phyloP scores from a whole-genome alignment of 2,888 invertebrate species.

The Tachina lurida region DNA sequence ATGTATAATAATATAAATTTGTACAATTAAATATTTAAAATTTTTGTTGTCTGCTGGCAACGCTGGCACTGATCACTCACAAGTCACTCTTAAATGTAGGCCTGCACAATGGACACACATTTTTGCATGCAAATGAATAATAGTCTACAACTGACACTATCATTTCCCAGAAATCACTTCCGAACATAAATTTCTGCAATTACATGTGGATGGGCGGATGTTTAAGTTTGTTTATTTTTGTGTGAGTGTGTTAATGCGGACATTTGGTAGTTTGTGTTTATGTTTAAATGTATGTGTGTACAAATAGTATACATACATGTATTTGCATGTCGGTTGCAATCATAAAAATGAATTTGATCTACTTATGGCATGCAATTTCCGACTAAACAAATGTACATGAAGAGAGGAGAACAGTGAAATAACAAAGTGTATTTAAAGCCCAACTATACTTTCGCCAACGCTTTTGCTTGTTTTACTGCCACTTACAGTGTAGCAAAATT shows the following conservation, averaged over 20 bases:
- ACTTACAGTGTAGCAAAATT: too few species aligned
- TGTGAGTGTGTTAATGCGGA: neutral
- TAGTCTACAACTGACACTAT: slow-evolving; percentile 38
- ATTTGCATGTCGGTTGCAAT: slow-evolving; percentile 35
- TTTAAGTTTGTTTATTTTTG: slow-evolving; percentile 4
- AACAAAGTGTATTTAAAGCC: neutral
- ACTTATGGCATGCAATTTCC: slow-evolving; percentile 25
- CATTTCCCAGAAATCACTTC: slow-evolving; percentile 41
- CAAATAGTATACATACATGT: slow-evolving; percentile 17
- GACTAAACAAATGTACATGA: neutral
- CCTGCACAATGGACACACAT: neutral
- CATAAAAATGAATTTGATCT: slow-evolving; percentile 22
- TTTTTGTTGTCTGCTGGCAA: too few species aligned
- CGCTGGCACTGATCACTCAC: neutral
- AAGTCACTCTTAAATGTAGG: neutral
- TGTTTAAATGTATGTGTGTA: neutral
- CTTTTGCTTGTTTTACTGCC: too few species aligned
- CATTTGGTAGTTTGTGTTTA: neutral
- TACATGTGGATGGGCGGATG: slow-evolving; percentile 7
- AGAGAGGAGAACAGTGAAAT: neutral
- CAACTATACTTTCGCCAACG: too few species aligned
- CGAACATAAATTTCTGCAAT: slow-evolving; percentile 23
- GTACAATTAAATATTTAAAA: too few species aligned
- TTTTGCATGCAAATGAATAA: neutral
- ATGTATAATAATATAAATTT: too few species aligned